A percentile compares a stretch with the other conserved stretches of the same genome.
phyloP scores from a whole-genome alignment of 1,140 invertebrate species.

The Parapsyche elsis region DNA sequence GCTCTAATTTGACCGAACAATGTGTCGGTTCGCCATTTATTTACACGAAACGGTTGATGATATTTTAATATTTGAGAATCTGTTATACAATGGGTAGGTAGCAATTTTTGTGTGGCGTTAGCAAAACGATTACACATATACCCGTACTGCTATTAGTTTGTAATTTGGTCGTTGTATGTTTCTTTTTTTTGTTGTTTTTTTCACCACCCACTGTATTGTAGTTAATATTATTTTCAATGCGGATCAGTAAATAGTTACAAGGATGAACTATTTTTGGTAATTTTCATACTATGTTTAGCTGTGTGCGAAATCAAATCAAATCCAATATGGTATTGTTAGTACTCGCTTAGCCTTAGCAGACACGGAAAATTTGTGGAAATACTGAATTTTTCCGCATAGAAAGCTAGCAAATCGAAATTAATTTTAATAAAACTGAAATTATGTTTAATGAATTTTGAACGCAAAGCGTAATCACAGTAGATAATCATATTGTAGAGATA shows the following conservation, averaged over 20 bases:
- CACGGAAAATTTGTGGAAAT: no score
- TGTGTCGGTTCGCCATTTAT: no score
- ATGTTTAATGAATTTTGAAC: no score
- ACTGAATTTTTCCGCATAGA: no score
- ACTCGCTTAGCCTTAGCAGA: no score
- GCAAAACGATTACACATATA: background rate
- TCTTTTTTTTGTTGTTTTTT: background rate
- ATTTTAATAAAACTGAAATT: no score
- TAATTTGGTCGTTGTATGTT: background rate
- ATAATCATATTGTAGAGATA: no score
- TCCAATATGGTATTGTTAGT: no score
- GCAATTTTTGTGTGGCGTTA: constrained; percentile 17
- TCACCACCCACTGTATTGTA: background rate
- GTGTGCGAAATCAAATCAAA: no score
- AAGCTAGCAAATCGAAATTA: no score
- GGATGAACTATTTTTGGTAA: constrained; percentile 4
- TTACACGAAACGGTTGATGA: background rate
- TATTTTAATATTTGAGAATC: constrained; percentile 11
- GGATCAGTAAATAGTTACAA: background rate
- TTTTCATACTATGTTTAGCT: background rate
- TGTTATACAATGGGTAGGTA: background rate
- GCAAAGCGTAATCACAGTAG: no score
- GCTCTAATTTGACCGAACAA: no score
- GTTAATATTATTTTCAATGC: background rate
- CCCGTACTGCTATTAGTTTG: constrained; percentile 11